phyloP scores from a whole-genome alignment of 1,140 invertebrate genomes.

The Drosophila arawakana region DNA sequence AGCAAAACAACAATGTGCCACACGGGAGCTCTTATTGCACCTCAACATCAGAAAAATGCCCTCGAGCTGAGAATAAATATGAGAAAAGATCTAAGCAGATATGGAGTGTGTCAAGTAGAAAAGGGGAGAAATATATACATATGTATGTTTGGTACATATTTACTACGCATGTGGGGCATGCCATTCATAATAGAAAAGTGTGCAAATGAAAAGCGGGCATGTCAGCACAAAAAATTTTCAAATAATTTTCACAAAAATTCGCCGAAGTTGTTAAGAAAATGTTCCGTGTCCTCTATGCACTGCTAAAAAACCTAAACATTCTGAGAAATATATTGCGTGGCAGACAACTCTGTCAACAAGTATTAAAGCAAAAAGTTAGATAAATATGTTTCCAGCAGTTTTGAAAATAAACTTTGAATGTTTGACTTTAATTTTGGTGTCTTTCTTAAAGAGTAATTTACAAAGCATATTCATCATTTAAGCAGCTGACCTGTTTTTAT shows the following conservation, averaged over 20 bases:
- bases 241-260: constrained; percentile 41
- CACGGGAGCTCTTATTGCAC: constrained; percentile 50
- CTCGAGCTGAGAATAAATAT: constrained; percentile 1
- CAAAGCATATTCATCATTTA: no score
- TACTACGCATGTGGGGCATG: background rate
- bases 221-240: constrained; percentile 35
- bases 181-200: constrained; percentile 39
- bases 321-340: no score
- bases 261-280: background rate
- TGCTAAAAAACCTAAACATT: no score
- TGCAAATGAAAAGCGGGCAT: constrained; percentile 41
- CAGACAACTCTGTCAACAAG: no score
- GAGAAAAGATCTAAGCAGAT: background rate
- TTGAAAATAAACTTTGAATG: no score
- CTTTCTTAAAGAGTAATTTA: no score
- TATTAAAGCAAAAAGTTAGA: no score
- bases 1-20: constrained; percentile 2
- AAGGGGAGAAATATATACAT: background rate
- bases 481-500: background rate
- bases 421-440: no score
- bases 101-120: background rate
- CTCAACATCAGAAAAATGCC: constrained; percentile 49
- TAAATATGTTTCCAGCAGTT: no score
- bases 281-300: background rate
- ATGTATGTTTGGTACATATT: no score